Percentiles rank a stretch among this genome's conserved stretches.
These are phyloP conservation scores for Characodon lateralis DNA, from an alignment of 2,797 vertebrate genomes.

Conservation along the genomic window DNA sequence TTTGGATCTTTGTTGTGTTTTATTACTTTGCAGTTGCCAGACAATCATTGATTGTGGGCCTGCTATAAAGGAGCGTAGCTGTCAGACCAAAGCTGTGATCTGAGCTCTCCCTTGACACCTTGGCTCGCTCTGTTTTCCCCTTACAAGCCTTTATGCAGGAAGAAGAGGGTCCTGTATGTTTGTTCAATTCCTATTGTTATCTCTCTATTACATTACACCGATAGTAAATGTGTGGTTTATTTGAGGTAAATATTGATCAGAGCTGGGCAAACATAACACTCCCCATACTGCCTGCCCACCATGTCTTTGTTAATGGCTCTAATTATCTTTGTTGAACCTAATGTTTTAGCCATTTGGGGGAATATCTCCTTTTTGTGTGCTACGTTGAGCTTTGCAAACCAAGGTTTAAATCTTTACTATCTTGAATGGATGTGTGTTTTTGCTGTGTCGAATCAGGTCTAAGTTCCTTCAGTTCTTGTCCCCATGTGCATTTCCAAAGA, in stretches of 20 bases:
- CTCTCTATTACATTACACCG: not conserved
- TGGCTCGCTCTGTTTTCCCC: not conserved
- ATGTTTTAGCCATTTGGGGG: not conserved
- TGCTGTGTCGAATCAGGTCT: not conserved
- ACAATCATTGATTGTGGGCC: constrained; percentile 1
- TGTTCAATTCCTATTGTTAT: not conserved
- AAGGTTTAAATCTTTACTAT: not conserved
- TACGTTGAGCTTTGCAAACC: not conserved
- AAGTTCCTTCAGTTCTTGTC: not conserved
- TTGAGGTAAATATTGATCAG: constrained; percentile 1
- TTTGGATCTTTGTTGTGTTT: constrained; percentile 1
- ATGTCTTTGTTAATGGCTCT: not conserved
- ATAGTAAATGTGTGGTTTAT: not conserved
- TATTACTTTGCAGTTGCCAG: constrained; percentile 17
- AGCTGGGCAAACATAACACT: not conserved
- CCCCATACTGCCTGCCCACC: not conserved
- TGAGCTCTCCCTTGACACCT: not conserved
- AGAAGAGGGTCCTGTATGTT: not conserved
- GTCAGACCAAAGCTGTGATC: not conserved
- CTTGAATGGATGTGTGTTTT: not conserved
- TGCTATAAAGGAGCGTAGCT: constrained; percentile 5
- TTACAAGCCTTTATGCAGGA: not conserved
- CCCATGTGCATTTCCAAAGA: not conserved
- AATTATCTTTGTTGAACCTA: constrained; percentile 3
- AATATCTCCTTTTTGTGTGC: not conserved